Evolutionary conservation across 2,113 vertebrate species (phyloP), one percentile per base, ranked within the genome.

Genomic region (Campylorhamphus procurvoides): DNA sequence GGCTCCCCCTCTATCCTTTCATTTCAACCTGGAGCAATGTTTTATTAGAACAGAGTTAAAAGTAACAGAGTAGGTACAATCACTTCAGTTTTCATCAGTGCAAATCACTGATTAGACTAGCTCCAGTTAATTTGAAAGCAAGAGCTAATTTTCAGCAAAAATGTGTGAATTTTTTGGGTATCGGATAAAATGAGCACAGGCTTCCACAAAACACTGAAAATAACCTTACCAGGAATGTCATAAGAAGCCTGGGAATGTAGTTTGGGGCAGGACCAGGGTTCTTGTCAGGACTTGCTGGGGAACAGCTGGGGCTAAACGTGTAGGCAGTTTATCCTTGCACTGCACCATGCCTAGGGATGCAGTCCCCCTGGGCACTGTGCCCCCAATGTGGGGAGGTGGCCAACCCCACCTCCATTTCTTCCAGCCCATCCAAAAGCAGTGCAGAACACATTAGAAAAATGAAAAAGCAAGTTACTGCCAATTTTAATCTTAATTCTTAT

Each of bases 131-230:
- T 74, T 63, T 74, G 50, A 90, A 88, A 85, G 55, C 10, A 73
- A 84, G 20, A 66, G 23, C 27, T 76, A 76, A 73, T 63, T 40
- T 88, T 85, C 79, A 71, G 35, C 27, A 85, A 89, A 95, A 93
- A 81, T 63, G 31, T 87, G 77, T 84, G 72, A 91, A 94, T 94
- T 91, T 59, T 89, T 27, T 53, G 87, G n/a, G 35, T 81, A 79
- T 91, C 49, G 90, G 75, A 93, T 71, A 39, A 85, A 96, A 91
- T 83, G 33, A 95, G 46, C 47, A 74, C 42, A 50, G 56, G 64
- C 9, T 82, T 94, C 39, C 69, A 78, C 52, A 72, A 69, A 83
- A 33, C 14, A 31, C 50, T 90, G 82, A 67, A 83, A 91, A 93
- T 63, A 33, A 83, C 35, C 55, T 85, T 83, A 76, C 29, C 8